A percentile compares a stretch with the other conserved stretches of the same genome.
Conservation (phyloP, 2,888 invertebrate genomes). For the Hofmannophila pseudospretella region DNA sequence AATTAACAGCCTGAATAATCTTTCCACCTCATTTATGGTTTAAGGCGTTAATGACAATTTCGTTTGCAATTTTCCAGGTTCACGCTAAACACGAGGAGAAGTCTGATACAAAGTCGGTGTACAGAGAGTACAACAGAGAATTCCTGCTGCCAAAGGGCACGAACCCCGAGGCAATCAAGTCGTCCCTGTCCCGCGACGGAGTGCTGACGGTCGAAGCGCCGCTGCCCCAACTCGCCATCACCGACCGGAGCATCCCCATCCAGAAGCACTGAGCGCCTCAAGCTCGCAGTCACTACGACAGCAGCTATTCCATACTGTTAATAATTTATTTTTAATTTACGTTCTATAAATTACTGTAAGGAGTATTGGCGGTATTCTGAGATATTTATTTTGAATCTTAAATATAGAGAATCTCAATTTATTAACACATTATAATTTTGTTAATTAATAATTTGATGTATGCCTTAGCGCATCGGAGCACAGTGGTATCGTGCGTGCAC, state of each 20-base stretch:
- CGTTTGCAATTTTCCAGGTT: conserved; percentile 80
- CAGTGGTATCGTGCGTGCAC: conserved; percentile 39
- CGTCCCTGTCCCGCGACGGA: conserved; percentile 96
- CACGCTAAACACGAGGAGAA: conserved; percentile 99
- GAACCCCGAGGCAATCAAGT: conserved; percentile 96
- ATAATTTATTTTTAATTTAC: conserved; percentile 75
- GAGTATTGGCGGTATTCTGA: conserved; percentile 54
- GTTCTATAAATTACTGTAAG: conserved; percentile 60
- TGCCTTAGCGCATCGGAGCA: conserved; percentile 41
- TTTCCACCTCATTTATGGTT: no score
- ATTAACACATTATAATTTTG: conserved; percentile 41
- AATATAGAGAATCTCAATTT: conserved; percentile 65
- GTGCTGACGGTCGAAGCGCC: conserved; percentile 98
- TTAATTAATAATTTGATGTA: conserved; percentile 42
- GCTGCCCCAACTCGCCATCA: conserved; percentile 89
- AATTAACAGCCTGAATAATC: no score
- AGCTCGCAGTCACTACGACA: conserved; percentile 40
- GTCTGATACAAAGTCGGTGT: conserved; percentile 96
- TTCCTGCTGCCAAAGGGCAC: conserved; percentile 98
- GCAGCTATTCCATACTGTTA: conserved; percentile 75
- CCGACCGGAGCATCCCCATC: conserved; percentile 91
- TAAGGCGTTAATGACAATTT: no score
- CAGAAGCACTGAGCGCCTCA: conserved; percentile 72
- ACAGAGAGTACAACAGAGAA: conserved; percentile 98
- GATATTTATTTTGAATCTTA: conserved; percentile 67